Evolutionary conservation across 2,797 vertebrate species (phyloP).

Genomic region (Thalassophryne amazonica): DNA sequence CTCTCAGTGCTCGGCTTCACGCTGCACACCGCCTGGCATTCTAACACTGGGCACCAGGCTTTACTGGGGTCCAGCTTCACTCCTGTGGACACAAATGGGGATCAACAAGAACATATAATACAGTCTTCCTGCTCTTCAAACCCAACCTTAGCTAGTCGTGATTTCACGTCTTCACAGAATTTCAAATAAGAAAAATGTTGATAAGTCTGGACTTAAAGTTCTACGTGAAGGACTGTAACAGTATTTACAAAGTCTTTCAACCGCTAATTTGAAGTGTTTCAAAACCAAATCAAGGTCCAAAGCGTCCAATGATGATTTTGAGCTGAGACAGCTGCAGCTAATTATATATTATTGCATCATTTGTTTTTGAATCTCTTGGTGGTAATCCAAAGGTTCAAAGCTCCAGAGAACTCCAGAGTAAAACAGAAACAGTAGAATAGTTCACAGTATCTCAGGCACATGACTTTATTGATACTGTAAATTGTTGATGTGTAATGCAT

Average conservation of each 20-base stretch:
- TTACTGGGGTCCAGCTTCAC: constrained; percentile 91
- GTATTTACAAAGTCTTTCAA: no score
- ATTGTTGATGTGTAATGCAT: no score
- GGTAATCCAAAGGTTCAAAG: not conserved
- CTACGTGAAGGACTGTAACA: no score
- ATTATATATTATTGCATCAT: not conserved
- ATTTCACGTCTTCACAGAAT: no score
- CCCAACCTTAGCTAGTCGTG: no score
- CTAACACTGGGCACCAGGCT: constrained; percentile 88
- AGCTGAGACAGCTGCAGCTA: constrained; percentile 8
- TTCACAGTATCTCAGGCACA: constrained; percentile 28
- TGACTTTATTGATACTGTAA: no score
- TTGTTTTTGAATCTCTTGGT: not conserved
- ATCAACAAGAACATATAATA: not conserved
- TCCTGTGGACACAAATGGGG: constrained; percentile 67
- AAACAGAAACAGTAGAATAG: not conserved
- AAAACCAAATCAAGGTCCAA: constrained; percentile 4
- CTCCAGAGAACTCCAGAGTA: constrained; percentile 1
- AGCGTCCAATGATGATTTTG: not conserved
- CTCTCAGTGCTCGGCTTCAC: constrained; percentile 67
- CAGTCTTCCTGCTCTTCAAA: no score
- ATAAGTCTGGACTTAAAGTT: no score
- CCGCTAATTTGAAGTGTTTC: not conserved
- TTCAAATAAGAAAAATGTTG: no score
- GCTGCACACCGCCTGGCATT: constrained; percentile 89